These are phyloP conservation scores for Brachyhypopomus occidentalis DNA, from an alignment of 2,113 vertebrate species.

Conservation along the genomic window DNA sequence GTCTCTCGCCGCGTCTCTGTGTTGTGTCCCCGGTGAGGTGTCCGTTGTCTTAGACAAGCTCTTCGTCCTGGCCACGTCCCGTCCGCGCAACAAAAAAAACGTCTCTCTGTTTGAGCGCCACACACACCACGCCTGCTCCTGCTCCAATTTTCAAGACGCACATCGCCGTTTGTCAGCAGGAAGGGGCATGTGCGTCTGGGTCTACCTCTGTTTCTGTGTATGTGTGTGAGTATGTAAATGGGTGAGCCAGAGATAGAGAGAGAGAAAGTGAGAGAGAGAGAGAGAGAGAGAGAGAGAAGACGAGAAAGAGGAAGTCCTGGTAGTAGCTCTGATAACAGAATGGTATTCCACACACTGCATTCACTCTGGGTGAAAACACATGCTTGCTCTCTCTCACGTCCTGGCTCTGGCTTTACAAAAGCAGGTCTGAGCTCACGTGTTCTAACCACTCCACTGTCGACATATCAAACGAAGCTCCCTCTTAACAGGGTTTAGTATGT, in stretches of 20 bases:
- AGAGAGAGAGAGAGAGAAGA: background rate
- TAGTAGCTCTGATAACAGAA: background rate
- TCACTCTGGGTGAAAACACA: background rate
- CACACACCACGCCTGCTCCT: background rate
- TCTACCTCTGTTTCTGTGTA: background rate
- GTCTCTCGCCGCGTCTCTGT: background rate
- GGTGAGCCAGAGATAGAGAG: background rate
- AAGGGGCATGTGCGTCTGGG: background rate
- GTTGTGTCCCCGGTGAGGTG: background rate
- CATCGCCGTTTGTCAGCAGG: background rate
- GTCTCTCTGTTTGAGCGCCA: background rate
- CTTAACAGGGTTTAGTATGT: too few species aligned
- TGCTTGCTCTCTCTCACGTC: background rate
- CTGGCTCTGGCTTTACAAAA: background rate
- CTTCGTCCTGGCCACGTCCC: background rate
- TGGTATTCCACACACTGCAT: background rate
- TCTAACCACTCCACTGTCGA: background rate
- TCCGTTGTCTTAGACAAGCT: background rate
- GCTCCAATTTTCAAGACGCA: slow-evolving; percentile 16
- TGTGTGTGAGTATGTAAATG: background rate
- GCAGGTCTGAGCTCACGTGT: background rate
- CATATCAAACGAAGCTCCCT: background rate
- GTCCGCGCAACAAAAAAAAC: slow-evolving; percentile 5
- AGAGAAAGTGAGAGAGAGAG: background rate
- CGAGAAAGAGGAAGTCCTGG: background rate